phyloP scores from a whole-genome alignment of 2,888 invertebrate genomes.

The Lamellibrachia columna region DNA sequence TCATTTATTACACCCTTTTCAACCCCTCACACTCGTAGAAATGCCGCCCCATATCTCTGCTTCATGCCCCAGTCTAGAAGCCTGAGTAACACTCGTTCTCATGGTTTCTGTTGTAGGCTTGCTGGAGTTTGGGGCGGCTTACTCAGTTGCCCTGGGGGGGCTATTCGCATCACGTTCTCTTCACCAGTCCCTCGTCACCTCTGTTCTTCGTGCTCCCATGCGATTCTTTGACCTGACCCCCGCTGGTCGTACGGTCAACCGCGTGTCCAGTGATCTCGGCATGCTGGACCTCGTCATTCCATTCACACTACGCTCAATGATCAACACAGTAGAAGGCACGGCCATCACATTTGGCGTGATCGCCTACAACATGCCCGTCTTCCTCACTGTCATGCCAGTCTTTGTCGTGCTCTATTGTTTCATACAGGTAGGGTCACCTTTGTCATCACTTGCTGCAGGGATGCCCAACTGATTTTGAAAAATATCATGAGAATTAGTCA shows the following conservation, averaged over 20 bases:
- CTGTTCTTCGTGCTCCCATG: neutral
- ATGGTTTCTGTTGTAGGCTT: neutral
- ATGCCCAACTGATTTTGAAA: neutral
- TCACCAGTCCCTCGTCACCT: neutral
- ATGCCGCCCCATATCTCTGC: neutral
- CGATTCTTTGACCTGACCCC: constrained; percentile 23
- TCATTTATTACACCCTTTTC: neutral
- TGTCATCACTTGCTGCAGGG: neutral
- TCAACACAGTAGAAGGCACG: constrained; percentile 49
- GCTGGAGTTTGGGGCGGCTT: neutral
- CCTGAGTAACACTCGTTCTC: neutral
- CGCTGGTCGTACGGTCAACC: constrained; percentile 22
- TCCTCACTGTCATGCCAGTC: constrained; percentile 46
- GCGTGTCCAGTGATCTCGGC: constrained; percentile 46
- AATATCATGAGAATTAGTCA: neutral
- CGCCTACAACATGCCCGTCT: constrained; percentile 46
- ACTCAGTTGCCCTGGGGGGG: constrained; percentile 2
- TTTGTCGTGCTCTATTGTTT: constrained; percentile 50
- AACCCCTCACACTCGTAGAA: neutral
- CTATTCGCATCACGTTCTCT: neutral
- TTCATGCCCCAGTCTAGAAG: neutral
- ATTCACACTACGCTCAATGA: constrained; percentile 57
- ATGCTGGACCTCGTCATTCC: constrained; percentile 59
- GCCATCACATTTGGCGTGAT: constrained; percentile 43
- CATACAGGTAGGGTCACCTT: constrained; percentile 52